Percentiles rank a stretch among this genome's conserved stretches.
These are phyloP conservation scores for Drosophila antonietae DNA, from an alignment of 2,888 invertebrate species.

Conservation along the genomic window DNA sequence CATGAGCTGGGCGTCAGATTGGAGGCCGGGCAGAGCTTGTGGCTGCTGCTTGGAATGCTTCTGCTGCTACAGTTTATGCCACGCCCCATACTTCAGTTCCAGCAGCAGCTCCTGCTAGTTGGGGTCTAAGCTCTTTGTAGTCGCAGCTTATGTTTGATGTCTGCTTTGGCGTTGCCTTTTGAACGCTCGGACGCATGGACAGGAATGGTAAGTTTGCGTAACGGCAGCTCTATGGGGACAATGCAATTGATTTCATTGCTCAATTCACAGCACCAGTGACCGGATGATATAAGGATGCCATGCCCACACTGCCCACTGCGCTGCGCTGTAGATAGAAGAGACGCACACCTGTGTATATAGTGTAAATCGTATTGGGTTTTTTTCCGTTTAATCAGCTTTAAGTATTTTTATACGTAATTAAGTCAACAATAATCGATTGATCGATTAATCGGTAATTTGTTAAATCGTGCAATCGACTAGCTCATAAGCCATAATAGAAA, in stretches of 20 bases:
- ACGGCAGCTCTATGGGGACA: constrained; percentile 12
- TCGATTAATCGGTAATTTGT: not conserved
- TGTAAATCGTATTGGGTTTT: constrained; percentile 61
- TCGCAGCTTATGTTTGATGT: constrained; percentile 66
- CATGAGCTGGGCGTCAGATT: constrained; percentile 82
- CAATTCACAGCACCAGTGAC: constrained; percentile 23
- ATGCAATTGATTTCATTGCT: constrained; percentile 49
- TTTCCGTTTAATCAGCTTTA: constrained; percentile 66
- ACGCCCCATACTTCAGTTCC: constrained; percentile 19
- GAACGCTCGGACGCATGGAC: not conserved
- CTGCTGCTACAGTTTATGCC: constrained; percentile 38
- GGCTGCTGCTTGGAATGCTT: constrained; percentile 74
- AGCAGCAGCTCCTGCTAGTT: not conserved
- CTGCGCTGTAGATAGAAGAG: constrained; percentile 11
- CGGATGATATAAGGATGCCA: constrained; percentile 11
- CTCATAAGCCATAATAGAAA: constrained; percentile 46
- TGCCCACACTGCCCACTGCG: constrained; percentile 23
- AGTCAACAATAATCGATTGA: constrained; percentile 46
- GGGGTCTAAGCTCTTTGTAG: constrained; percentile 55
- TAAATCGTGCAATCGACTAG: constrained; percentile 39
- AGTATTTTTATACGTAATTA: constrained; percentile 80
- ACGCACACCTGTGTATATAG: constrained; percentile 62
- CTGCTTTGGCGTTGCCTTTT: constrained; percentile 37
- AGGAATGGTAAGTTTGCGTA: constrained; percentile 44
- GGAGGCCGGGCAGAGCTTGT: constrained; percentile 74